Base-by-base conservation (phyloP, 2,113 vertebrate species). In the Helogale parvula region DNA sequence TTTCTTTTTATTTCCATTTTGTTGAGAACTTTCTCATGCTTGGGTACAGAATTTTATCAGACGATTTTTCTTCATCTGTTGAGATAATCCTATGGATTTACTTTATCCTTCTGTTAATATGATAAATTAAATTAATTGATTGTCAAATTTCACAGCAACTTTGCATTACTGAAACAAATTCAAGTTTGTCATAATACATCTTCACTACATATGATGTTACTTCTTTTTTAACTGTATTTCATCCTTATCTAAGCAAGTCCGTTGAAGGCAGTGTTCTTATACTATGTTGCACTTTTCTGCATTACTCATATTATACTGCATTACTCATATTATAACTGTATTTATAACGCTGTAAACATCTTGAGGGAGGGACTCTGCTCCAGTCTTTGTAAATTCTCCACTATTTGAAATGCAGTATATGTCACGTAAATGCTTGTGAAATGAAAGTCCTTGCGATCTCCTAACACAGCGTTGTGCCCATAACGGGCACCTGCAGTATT, bases 161-260 rank as follows among this genome's bases (percentile, higher is more conserved):
- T 93, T 85, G 50, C 29, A 27, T 81, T 91, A 38, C 57, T 89
- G 23, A 33, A 68, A 92, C 65, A 72, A 89, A 97, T 52, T 90
- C 5, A 66, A 72, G 16, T 85, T 94, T 72, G 11, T 74, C 69
- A 27, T 68, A 54, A 50, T 68, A 87, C 0, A 19, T 25, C 54
- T 72, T 45, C 27, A 91, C 25, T 81, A 35, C 25, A 15, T 29
- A 72, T 13, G 3, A 90, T 3, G 38, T 71, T 90, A 25, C 31
- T 80, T 63, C 66, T 91, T 83, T 68, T 81, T 82, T 38, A 88
- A 81, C 10, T n/a, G 7, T 82, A 63, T 10, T 90, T 60, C 87
- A 66, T 41, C 38, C 33, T 71, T 74, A 7, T 31, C 52, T 89
- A 94, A 93, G 68, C 69, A 94, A 52, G 41, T 54, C n/a, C 15